A percentile compares a stretch with the other conserved stretches of the same genome.
Conservation (phyloP, 2,797 vertebrate genomes). For the Mormyrus hasselquistii region DNA sequence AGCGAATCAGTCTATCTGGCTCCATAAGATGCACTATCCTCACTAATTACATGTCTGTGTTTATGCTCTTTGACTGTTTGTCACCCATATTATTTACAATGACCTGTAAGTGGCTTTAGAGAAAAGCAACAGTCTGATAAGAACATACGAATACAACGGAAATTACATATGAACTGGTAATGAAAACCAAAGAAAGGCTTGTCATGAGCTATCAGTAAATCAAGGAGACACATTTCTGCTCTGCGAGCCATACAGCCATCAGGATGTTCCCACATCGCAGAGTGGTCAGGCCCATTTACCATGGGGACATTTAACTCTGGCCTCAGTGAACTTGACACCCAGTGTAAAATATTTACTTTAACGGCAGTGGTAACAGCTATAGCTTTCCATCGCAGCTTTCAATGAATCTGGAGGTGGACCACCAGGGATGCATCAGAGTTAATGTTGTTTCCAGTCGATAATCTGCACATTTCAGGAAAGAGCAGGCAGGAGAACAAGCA, state of each 20-base stretch:
- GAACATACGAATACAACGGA: background rate
- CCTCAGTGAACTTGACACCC: background rate
- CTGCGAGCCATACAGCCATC: background rate
- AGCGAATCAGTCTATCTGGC: background rate
- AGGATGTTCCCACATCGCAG: background rate
- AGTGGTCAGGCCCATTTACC: background rate
- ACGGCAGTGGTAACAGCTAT: background rate
- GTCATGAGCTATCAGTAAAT: background rate
- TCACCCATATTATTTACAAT: background rate
- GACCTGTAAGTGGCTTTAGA: background rate
- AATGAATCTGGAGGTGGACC: background rate
- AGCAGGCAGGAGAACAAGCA: background rate
- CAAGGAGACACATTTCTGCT: background rate
- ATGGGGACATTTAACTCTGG: background rate
- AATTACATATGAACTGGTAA: background rate
- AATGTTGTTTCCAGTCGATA: conserved; percentile 1
- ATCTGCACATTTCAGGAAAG: background rate
- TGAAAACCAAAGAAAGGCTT: background rate
- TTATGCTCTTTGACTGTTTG: background rate
- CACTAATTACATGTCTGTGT: background rate
- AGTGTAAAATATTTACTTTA: conserved; percentile 10
- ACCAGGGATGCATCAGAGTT: background rate
- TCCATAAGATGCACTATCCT: background rate
- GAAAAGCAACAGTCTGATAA: background rate
- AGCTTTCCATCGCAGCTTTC: background rate